These are phyloP conservation scores for Pinctada fucata DNA, from an alignment of 2,888 invertebrate species.

Conservation along the genomic window DNA sequence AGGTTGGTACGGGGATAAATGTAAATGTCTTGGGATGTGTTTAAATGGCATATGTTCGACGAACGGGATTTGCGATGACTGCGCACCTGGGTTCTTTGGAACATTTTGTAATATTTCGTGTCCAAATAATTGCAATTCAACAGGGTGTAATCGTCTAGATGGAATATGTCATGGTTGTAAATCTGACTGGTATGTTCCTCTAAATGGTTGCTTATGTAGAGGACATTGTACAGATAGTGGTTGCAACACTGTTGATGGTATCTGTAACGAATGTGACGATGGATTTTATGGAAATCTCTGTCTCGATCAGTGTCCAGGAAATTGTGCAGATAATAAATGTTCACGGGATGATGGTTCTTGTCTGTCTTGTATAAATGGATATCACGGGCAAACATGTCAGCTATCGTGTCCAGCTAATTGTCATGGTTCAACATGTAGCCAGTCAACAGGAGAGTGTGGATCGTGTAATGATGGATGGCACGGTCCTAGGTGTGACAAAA, in stretches of 20 bases:
- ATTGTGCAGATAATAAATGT: constrained; percentile 43
- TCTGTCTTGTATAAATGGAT: constrained; percentile 32
- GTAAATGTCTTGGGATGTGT: constrained; percentile 47
- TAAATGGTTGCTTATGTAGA: constrained; percentile 39
- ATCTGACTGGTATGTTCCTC: constrained; percentile 42
- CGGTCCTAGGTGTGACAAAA: constrained; percentile 41
- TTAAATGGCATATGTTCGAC: constrained; percentile 39
- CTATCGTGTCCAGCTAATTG: constrained; percentile 43
- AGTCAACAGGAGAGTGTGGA: constrained; percentile 42
- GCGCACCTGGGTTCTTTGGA: constrained; percentile 41
- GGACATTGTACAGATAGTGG: constrained; percentile 44
- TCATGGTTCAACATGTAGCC: constrained; percentile 37
- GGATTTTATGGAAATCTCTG: constrained; percentile 48
- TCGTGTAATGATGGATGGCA: constrained; percentile 45
- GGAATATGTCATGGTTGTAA: constrained; percentile 36
- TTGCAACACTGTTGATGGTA: constrained; percentile 42
- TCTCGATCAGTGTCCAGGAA: constrained; percentile 37
- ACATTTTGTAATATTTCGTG: constrained; percentile 40
- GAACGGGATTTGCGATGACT: constrained; percentile 45
- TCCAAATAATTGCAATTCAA: constrained; percentile 40
- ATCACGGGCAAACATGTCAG: constrained; percentile 17
- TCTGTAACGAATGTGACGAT: constrained; percentile 39
- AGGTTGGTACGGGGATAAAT: constrained; percentile 41
- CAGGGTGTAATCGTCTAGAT: constrained; percentile 21
- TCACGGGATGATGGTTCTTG: constrained; percentile 40